phyloP scores from a whole-genome alignment of 2,797 vertebrate genomes.

The Nannoperca australis region DNA sequence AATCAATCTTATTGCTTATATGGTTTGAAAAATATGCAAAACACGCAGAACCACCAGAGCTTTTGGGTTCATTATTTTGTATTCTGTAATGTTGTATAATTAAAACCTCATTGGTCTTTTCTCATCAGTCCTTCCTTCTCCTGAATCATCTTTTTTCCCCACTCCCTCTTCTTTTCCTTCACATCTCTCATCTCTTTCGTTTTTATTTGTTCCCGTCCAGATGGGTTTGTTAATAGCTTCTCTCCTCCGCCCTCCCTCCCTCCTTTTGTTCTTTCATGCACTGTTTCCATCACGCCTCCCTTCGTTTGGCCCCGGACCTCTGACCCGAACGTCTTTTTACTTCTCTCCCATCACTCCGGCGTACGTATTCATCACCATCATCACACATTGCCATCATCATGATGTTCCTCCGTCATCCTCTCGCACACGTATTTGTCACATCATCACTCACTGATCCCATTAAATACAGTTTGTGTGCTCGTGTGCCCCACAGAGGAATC shows the following conservation, averaged over 20 bases:
- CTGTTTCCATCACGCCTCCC: background rate
- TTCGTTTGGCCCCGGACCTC: background rate
- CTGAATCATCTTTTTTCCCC: background rate
- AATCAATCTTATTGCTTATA: too few relatives aligned
- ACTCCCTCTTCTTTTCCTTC: background rate
- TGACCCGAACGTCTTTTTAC: background rate
- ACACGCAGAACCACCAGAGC: background rate
- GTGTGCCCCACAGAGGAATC: slow-evolving; percentile 12
- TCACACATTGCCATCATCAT: background rate
- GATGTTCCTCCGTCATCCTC: background rate
- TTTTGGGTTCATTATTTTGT: background rate
- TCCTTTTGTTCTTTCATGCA: background rate
- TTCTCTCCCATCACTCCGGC: background rate
- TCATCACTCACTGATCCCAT: slow-evolving; percentile 16
- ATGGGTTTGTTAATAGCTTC: slow-evolving; percentile 8
- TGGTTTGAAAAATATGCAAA: background rate
- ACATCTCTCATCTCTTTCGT: slow-evolving; percentile 20
- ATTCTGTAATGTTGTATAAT: background rate
- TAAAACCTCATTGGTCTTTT: slow-evolving; percentile 18
- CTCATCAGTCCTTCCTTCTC: background rate
- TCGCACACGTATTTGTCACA: slow-evolving; percentile 15
- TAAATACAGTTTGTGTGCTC: background rate
- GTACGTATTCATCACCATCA: background rate
- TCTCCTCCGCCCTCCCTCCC: background rate
- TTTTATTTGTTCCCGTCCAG: slow-evolving; percentile 18